Evolutionary conservation across 2,113 vertebrate species (phyloP), one percentile per base, ranked within the genome.

Genomic region (Crotalus helleri): DNA sequence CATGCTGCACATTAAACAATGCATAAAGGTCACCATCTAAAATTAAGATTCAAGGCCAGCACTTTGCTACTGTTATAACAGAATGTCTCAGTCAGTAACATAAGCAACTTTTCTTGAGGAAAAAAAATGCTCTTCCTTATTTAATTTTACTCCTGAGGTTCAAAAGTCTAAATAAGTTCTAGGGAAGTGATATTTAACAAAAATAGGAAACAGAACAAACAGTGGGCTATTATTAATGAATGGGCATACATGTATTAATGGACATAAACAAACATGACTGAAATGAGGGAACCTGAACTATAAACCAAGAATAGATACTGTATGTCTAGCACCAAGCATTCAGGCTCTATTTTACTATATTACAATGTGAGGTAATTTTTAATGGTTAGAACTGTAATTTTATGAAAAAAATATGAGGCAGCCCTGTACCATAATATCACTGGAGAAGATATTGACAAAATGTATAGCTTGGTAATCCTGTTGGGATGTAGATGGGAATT

Each of bases 1-100:
- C 94, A 91, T 57, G n/a, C 1, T 29, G 93, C 55, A 95, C 92
- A 15, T 93, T 95, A 96, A 97, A 97, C 96, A 97, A 92, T 0
- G 19, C 54, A 57, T 55, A 96, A 94, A 94, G 92, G 93, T 86
- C 94, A 90, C 92, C 86, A 90, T 85, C 44, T 88, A 33, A 94
- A 96, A 94, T 46, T 93, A 89, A 0, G 91, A 96, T 94, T 97
- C 94, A 95, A 96, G 92, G 95, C 0, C 92, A 26, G 5, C 64
- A 21, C 85, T 64, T 11, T 74, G 86, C 59, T 86, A 93, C 90
- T 53, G 26, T 95, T 92, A 88, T 69, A 94, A 58, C 29, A 94
- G 39, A 74, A 33, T 46, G 85, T 24, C 13, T 33, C 2, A 39
- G 24, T 49, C 46, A 86, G 24, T 89, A 92, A 59, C 23, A 9